These are phyloP conservation scores for Xenentodon cancila DNA, from an alignment of 2,797 vertebrate species.

Conservation along the genomic window DNA sequence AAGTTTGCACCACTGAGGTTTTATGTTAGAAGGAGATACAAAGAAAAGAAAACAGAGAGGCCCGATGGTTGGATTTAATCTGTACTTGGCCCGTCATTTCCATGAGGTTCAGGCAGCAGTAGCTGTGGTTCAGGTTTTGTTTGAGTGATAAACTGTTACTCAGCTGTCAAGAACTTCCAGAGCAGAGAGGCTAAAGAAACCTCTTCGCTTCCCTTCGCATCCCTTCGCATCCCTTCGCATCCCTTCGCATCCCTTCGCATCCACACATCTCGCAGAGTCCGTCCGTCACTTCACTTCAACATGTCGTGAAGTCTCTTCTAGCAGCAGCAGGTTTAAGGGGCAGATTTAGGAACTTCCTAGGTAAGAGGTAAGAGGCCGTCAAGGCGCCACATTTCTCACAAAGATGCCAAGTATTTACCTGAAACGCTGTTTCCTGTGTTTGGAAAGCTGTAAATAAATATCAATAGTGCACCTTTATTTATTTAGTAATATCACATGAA, in stretches of 20 bases:
- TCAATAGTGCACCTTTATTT: too few relatives aligned
- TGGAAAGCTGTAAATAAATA: too few relatives aligned
- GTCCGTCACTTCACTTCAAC: slow-evolving; percentile 1
- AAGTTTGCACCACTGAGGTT: too few relatives aligned
- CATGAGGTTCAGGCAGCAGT: background rate
- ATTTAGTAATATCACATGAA: too few relatives aligned
- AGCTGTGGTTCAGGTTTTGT: background rate
- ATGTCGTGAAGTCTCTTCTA: background rate
- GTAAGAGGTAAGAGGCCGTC: too few relatives aligned
- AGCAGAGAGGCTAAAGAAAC: background rate
- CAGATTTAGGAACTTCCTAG: slow-evolving; percentile 3
- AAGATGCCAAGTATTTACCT: too few relatives aligned
- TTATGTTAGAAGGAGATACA: too few relatives aligned
- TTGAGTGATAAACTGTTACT: too few relatives aligned
- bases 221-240: background rate
- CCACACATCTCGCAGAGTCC: background rate
- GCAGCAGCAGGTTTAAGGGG: slow-evolving; percentile 35
- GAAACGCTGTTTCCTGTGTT: too few relatives aligned
- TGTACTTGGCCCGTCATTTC: background rate
- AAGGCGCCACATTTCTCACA: too few relatives aligned
- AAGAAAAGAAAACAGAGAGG: background rate
- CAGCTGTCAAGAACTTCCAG: background rate
- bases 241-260: background rate
- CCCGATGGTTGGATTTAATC: background rate
- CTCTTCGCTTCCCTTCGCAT: background rate